Evolutionary conservation across 2,888 invertebrate species (phyloP).

Genomic region (Parochlus steinenii): DNA sequence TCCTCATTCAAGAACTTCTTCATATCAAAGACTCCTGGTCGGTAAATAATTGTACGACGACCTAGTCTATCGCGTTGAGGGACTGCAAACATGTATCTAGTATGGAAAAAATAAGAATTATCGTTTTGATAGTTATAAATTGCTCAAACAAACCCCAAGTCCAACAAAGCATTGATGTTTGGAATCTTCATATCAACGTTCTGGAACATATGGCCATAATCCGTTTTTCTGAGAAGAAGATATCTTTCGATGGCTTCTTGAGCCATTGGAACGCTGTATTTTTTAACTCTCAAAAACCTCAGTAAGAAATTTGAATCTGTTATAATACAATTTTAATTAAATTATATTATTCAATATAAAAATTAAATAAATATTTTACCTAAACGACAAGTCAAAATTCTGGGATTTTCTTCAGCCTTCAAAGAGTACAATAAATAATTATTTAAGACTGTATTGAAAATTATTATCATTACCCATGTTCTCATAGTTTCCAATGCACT

Average conservation of each 20-base stretch:
- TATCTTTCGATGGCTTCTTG: conserved; percentile 64
- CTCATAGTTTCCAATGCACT: conserved; percentile 49
- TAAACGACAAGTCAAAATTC: conserved; percentile 48
- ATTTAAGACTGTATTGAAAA: too few species aligned
- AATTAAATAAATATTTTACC: too few species aligned
- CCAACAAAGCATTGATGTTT: conserved; percentile 50
- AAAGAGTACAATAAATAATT: too few species aligned
- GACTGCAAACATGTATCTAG: conserved; percentile 59
- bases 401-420: conserved; percentile 51
- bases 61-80: conserved; percentile 59
- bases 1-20: conserved; percentile 59
- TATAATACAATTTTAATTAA: conserved; percentile 24
- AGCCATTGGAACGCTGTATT: conserved; percentile 62
- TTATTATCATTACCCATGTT: too few species aligned
- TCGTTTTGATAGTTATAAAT: neutral
- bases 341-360: too few species aligned
- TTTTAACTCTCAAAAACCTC: conserved; percentile 62
- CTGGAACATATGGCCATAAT: conserved; percentile 58
- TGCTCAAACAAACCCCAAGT: conserved; percentile 38
- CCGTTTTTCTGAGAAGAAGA: conserved; percentile 55
- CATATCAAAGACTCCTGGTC: conserved; percentile 65
- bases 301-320: conserved; percentile 54
- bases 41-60: conserved; percentile 55
- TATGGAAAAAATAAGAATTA: conserved; percentile 18
- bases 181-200: conserved; percentile 54